Percentiles rank a stretch among this genome's conserved stretches.
Conservation (phyloP, 2,888 invertebrate species). For the Lycia hirtaria region DNA sequence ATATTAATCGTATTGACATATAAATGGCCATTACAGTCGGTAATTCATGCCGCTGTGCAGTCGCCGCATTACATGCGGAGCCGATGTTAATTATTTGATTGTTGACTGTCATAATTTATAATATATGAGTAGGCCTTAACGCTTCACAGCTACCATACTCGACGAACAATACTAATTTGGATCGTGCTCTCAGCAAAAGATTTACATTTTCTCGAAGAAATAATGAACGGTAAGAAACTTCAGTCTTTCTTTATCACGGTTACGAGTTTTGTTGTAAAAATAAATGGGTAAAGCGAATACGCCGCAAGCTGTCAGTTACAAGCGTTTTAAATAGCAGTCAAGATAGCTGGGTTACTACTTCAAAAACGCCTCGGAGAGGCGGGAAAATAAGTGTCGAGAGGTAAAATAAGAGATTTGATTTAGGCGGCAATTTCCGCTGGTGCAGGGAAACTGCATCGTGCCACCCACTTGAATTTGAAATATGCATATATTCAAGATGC, state of each 20-base stretch:
- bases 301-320: constrained; percentile 35
- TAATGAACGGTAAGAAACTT: constrained; percentile 32
- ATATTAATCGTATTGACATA: constrained; percentile 81
- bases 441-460: constrained; percentile 66
- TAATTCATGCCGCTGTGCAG: constrained; percentile 65
- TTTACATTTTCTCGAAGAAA: constrained; percentile 30
- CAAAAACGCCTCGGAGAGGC: constrained; percentile 39
- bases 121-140: background rate
- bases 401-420: constrained; percentile 79
- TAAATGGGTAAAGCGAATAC: constrained; percentile 24
- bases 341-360: constrained; percentile 20
- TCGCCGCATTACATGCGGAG: constrained; percentile 55
- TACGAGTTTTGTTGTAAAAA: constrained; percentile 13
- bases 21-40: constrained; percentile 71
- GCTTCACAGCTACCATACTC: background rate
- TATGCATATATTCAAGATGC: constrained; percentile 47
- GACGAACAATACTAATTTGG: constrained; percentile 21
- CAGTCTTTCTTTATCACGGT: constrained; percentile 15
- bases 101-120: constrained; percentile 42
- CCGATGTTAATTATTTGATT: constrained; percentile 65
- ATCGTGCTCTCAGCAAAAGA: constrained; percentile 12
- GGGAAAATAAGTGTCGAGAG: constrained; percentile 65
- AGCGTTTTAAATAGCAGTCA: constrained; percentile 32
- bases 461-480: constrained; percentile 35
- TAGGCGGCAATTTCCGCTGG: constrained; percentile 79